Evolutionary conservation across 1,140 invertebrate species (phyloP), one percentile per base, ranked within the genome.

Genomic region (Drosophila elegans): DNA sequence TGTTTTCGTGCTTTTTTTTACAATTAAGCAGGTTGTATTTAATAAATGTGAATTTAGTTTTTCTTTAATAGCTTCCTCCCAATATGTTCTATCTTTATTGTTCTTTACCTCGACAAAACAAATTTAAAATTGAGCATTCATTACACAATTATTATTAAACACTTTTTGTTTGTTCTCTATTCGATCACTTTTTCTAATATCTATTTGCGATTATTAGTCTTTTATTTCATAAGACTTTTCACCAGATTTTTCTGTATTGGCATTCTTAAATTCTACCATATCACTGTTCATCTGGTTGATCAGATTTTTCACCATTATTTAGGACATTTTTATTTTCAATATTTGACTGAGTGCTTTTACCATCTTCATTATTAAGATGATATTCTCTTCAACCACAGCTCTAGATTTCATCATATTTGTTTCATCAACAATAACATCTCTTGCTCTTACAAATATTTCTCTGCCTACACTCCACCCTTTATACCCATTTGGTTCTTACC

Each of bases 381-480:
- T 39, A 11, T 39, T 11, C 11, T 39, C 38, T 11, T 39, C 38
- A 39, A 39, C 38, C 38, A 39, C 38, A 39, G 38, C 38, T n/a
- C 38, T 11, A 11, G 11, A 3, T 38, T 38, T n/a, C n/a, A n/a
- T n/a, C n/a, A n/a, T 56, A 78, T 69, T 27, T 27, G 27, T 27
- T 27, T 27, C 27, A 27, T 27, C 27, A 27, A 27, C 27, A 27
- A 27, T 4, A 27, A 27, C 2, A 27, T 27, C 27, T 27, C 27
- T 27, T 27, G 27, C 27, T 27, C 2, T 27, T 27, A 27, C 27
- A 27, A 27, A 27, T 27, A 27, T 27, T 27, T 27, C 27, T 27
- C 4, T 27, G 11, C 36, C 36, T 11, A 38, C 2, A 38, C 36
- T 10, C n/a, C 38, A 39, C 38, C 12, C 11, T 39, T 11, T 39